A percentile compares a stretch with the other conserved stretches of the same genome.
Conservation (phyloP, 2,888 invertebrate species). For the Dolichopus griseipennis region DNA sequence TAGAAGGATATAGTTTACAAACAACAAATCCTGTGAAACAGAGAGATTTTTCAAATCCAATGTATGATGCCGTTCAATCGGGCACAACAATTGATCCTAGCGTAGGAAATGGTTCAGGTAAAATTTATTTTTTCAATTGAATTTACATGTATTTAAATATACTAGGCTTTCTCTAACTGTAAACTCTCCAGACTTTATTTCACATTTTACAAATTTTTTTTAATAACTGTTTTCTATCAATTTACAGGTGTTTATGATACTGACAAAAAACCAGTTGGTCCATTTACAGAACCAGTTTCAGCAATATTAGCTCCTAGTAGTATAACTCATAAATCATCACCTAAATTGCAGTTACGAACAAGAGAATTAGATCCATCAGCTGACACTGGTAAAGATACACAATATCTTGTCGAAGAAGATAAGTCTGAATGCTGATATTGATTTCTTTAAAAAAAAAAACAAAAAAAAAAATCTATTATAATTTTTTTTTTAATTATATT, state of each 20-base stretch:
- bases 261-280: conserved; percentile 53
- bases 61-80: conserved; percentile 86
- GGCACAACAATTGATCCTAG: conserved; percentile 49
- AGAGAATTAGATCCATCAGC: conserved; percentile 72
- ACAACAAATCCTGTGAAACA: conserved; percentile 63
- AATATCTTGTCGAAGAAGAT: conserved; percentile 83
- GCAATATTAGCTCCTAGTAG: conserved; percentile 75
- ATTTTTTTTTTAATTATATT: not conserved
- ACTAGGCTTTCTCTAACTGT: not conserved
- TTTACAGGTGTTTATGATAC: conserved; percentile 65
- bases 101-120: conserved; percentile 53
- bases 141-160: no score
- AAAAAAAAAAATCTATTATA: not conserved
- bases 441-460: conserved; percentile 23
- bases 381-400: conserved; percentile 87
- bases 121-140: conserved; percentile 22
- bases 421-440: conserved; percentile 51
- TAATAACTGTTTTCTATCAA: no score
- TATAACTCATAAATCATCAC: conserved; percentile 68
- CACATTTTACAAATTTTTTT: no score
- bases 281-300: conserved; percentile 53
- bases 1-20: conserved; percentile 72
- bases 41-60: conserved; percentile 93
- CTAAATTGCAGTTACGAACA: conserved; percentile 63
- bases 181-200: not conserved